Evolutionary conservation across 1,140 invertebrate species (phyloP).

Genomic region (Holotrichia oblita): DNA sequence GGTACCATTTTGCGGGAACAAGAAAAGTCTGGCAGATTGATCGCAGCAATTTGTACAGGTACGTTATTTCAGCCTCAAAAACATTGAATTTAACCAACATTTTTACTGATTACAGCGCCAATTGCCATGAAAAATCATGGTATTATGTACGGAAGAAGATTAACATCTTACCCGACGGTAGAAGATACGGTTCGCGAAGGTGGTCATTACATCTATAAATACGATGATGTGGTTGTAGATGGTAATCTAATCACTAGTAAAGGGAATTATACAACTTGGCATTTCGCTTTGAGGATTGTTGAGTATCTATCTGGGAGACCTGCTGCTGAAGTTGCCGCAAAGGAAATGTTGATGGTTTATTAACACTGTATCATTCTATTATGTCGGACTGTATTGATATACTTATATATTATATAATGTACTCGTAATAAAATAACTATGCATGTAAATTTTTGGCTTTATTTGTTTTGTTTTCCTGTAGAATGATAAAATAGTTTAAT

Average conservation of each 20-base stretch:
- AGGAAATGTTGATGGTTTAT: slow-evolving; percentile 43
- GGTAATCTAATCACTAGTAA: slow-evolving; percentile 45
- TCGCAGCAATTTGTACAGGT: slow-evolving; percentile 48
- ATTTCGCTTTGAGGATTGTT: slow-evolving; percentile 41
- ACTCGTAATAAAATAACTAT: too few species aligned
- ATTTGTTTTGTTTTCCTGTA: too few species aligned
- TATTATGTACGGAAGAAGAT: slow-evolving; percentile 45
- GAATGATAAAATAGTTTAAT: too few species aligned
- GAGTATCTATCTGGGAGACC: slow-evolving; percentile 42
- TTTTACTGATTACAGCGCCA: slow-evolving; percentile 39
- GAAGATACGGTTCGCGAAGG: slow-evolving; percentile 45
- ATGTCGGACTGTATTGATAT: too few species aligned
- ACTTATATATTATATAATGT: too few species aligned
- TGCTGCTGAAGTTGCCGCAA: slow-evolving; percentile 40
- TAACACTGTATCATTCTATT: slow-evolving; percentile 6
- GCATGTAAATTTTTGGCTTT: too few species aligned
- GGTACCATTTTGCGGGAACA: slow-evolving; percentile 44
- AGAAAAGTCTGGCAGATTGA: slow-evolving; percentile 45
- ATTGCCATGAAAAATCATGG: slow-evolving; percentile 45
- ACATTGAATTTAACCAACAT: too few species aligned
- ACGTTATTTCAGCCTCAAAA: slow-evolving; percentile 23
- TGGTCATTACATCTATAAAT: slow-evolving; percentile 48
- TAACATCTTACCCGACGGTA: slow-evolving; percentile 45
- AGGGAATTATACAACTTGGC: slow-evolving; percentile 46
- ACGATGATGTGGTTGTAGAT: slow-evolving; percentile 47